phyloP scores from a whole-genome alignment of 2,797 vertebrate genomes.

The Eulemur coronatus region DNA sequence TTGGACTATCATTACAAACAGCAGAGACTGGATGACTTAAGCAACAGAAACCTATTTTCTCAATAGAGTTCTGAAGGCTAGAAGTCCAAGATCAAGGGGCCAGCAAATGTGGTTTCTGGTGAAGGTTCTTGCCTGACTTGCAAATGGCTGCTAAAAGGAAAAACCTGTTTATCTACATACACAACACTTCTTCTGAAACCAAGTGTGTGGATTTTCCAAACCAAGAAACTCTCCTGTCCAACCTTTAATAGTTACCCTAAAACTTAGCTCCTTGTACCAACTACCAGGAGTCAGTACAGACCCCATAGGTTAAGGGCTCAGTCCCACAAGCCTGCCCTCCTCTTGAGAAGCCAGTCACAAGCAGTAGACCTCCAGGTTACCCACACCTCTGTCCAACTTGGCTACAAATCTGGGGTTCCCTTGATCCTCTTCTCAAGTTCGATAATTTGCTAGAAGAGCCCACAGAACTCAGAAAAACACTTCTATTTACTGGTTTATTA shows the following conservation, averaged over 20 bases:
- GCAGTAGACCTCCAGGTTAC: neutral
- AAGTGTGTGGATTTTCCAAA: neutral
- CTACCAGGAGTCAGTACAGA: neutral
- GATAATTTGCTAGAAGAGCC: neutral
- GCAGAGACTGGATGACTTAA: neutral
- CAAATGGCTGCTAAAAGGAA: neutral
- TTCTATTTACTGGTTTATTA: neutral
- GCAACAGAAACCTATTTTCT: neutral
- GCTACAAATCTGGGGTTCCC: neutral
- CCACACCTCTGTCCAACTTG: neutral
- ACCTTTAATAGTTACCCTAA: no score
- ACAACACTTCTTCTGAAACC: neutral
- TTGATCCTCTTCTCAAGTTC: neutral
- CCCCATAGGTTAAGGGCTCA: neutral
- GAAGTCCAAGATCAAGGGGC: neutral
- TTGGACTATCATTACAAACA: neutral
- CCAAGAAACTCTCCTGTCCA: neutral
- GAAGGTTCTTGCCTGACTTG: neutral
- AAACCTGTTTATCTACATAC: neutral
- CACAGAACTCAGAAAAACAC: neutral
- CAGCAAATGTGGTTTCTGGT: neutral
- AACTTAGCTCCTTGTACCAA: neutral
- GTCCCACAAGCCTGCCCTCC: neutral
- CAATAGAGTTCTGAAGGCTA: neutral
- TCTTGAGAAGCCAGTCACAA: neutral